Percentiles rank a stretch among this genome's conserved stretches.
phyloP scores from a whole-genome alignment of 2,797 vertebrate species.

The Dipus sagitta region DNA sequence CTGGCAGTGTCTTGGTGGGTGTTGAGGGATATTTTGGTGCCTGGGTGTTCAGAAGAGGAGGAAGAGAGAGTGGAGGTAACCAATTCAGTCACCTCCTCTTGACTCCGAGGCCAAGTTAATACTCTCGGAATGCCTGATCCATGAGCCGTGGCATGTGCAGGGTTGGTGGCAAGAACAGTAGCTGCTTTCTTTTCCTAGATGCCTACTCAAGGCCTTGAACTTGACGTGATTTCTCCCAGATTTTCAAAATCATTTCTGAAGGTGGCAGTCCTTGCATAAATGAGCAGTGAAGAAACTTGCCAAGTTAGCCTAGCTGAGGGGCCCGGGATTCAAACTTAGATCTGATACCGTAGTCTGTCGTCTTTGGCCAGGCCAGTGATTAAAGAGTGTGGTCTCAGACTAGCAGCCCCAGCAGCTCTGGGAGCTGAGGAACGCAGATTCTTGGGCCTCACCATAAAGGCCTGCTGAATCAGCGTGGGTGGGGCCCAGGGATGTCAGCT shows the following conservation, averaged over 20 bases:
- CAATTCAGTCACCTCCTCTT: conserved; percentile 62
- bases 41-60: conserved; percentile 75
- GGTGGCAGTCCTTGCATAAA: not conserved
- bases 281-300: not conserved
- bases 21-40: conserved; percentile 75
- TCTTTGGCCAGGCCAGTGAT: not conserved
- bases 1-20: conserved; percentile 70
- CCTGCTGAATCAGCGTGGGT: not conserved
- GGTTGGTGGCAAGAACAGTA: not conserved
- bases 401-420: too few species aligned
- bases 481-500: not conserved
- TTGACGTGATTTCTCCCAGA: not conserved
- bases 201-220: not conserved
- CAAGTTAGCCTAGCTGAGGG: not conserved
- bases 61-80: conserved; percentile 71
- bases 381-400: not conserved
- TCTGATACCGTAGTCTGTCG: not conserved
- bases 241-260: conserved; percentile 24
- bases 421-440: not conserved
- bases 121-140: conserved; percentile 25
- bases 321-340: not conserved
- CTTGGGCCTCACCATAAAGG: not conserved
- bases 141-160: conserved; percentile 16
- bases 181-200: not conserved
- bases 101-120: conserved; percentile 63